Evolutionary conservation across 2,888 invertebrate species (phyloP).

Genomic region (Cheilosia scutellata): DNA sequence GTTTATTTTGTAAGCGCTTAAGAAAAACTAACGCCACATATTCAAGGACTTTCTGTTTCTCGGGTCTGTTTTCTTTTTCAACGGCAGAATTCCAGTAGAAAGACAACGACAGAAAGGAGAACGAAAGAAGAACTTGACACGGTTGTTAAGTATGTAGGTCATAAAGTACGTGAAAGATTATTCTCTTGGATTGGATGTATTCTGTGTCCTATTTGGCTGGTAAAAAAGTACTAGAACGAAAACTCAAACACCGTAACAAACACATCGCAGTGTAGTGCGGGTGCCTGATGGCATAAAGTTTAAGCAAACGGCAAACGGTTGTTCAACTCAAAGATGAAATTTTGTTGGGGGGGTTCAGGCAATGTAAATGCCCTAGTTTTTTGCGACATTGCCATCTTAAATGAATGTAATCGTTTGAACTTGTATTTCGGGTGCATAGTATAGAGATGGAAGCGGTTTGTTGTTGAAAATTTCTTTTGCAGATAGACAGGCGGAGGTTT

Average conservation of each 20-base stretch:
- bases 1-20: slow-evolving; percentile 41
- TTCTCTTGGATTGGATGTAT: slow-evolving; percentile 51
- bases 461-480: background rate
- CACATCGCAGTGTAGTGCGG: background rate
- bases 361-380: slow-evolving; percentile 49
- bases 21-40: slow-evolving; percentile 55
- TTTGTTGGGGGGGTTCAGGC: background rate
- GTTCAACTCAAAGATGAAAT: slow-evolving; percentile 31
- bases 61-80: slow-evolving; percentile 3
- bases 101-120: slow-evolving; percentile 20
- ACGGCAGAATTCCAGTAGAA: slow-evolving; percentile 32
- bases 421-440: slow-evolving; percentile 2
- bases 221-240: slow-evolving; percentile 14
- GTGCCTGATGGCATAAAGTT: background rate
- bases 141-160: slow-evolving; percentile 69
- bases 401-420: slow-evolving; percentile 67
- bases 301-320: slow-evolving; percentile 20
- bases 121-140: slow-evolving; percentile 62
- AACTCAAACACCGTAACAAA: background rate
- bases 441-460: background rate
- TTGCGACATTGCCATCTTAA: slow-evolving; percentile 43
- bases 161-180: slow-evolving; percentile 67
- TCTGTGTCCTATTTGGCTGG: slow-evolving; percentile 18
- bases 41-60: slow-evolving; percentile 54
- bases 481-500: background rate